These are phyloP conservation scores for Rhabditoides inermis DNA, from an alignment of 2,888 invertebrate species.

Conservation along the genomic window DNA sequence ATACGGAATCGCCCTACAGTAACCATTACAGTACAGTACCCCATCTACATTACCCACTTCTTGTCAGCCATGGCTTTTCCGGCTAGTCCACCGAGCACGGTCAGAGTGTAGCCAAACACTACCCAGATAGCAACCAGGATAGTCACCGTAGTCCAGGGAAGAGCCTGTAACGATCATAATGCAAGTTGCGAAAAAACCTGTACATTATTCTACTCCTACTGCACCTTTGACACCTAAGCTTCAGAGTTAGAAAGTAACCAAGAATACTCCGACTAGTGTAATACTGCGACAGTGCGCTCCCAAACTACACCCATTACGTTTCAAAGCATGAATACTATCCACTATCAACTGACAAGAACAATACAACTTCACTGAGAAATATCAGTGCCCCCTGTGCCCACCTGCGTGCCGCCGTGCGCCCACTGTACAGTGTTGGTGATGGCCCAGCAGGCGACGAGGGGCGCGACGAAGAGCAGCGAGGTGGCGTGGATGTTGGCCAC, in stretches of 20 bases:
- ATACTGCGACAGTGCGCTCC: too few species aligned
- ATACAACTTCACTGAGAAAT: background rate
- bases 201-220: background rate
- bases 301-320: too few species aligned
- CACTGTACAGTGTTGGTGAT: slow-evolving; percentile 58
- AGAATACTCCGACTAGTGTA: too few species aligned
- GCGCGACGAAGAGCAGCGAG: slow-evolving; percentile 57
- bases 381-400: background rate
- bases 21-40: background rate
- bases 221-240: background rate
- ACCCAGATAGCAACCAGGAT: slow-evolving; percentile 57
- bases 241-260: background rate
- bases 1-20: slow-evolving; percentile 5
- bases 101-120: slow-evolving; percentile 58
- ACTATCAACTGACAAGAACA: background rate
- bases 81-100: slow-evolving; percentile 57
- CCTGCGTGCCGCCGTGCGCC: slow-evolving; percentile 56
- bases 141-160: slow-evolving; percentile 57
- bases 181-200: background rate
- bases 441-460: slow-evolving; percentile 58
- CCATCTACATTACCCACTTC: background rate
- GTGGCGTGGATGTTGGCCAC: slow-evolving; percentile 58
- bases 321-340: too few species aligned
- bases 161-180: slow-evolving; percentile 52
- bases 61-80: slow-evolving; percentile 25